Evolutionary conservation across 2,113 vertebrate genomes (phyloP).

Genomic region (Ammospiza caudacuta): DNA sequence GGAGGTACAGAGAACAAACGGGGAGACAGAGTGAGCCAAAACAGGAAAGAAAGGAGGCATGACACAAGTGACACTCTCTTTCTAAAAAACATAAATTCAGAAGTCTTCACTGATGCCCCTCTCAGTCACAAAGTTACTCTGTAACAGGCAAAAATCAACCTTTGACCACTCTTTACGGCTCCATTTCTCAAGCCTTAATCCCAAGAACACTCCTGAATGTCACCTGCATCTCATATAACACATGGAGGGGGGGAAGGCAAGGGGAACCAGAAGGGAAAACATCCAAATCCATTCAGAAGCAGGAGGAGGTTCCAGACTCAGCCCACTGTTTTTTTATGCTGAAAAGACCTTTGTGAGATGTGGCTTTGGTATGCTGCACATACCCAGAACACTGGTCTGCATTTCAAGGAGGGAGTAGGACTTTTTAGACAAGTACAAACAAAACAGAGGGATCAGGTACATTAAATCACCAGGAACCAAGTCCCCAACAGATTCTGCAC

Average conservation of each 20-base stretch:
- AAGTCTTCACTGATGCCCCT: background rate
- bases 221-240: background rate
- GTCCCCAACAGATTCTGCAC: background rate
- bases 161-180: background rate
- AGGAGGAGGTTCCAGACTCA: background rate
- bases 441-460: background rate
- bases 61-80: background rate
- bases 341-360: background rate
- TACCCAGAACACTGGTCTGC: background rate
- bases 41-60: background rate
- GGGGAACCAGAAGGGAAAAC: background rate
- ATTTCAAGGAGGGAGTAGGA: background rate
- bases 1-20: background rate
- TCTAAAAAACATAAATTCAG: background rate
- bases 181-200: background rate
- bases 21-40: background rate
- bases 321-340: background rate
- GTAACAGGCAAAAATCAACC: background rate
- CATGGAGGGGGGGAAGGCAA: accelerated
- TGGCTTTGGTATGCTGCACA: background rate
- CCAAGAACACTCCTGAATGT: background rate
- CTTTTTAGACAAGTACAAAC: background rate
- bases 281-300: background rate
- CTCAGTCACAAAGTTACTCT: background rate
- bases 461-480: background rate